A percentile compares a stretch with the other conserved stretches of the same genome.
Evolutionary conservation across 35 echinoderm and acorn worm species (phyloP).

Genomic region (Ophioderma brevispina): DNA sequence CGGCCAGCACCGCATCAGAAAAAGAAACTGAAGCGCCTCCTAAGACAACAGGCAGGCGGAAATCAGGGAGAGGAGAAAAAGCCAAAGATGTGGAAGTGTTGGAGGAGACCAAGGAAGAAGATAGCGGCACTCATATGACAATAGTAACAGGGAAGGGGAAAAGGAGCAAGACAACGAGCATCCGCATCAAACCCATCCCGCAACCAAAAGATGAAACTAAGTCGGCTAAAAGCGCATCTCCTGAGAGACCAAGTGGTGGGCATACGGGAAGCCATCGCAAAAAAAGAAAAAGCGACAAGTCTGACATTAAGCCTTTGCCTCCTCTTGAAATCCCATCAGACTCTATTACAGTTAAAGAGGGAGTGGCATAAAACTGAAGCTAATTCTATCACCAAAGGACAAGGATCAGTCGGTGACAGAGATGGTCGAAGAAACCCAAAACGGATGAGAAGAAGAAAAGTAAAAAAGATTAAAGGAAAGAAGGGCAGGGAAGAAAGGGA

Average conservation of each 20-base stretch:
- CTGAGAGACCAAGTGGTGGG: not conserved
- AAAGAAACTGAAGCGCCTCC: not conserved
- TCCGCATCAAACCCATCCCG: conserved; percentile 34
- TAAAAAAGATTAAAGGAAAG: not conserved
- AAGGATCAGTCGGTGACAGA: not conserved
- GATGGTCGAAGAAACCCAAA: not conserved
- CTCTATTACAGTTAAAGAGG: conserved; percentile 36
- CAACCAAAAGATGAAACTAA: conserved; percentile 3
- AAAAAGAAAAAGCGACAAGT: conserved; percentile 21
- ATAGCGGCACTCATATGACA: not conserved
- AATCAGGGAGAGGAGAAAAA: not conserved
- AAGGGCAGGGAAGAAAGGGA: conserved; percentile 6
- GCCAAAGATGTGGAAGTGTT: not conserved
- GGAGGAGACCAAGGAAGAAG: not conserved
- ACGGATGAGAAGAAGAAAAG: not conserved
- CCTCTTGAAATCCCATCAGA: not conserved
- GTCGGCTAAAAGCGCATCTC: not conserved
- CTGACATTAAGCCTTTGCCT: not conserved
- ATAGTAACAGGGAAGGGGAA: not conserved
- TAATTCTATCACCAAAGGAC: conserved; percentile 54
- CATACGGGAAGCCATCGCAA: not conserved
- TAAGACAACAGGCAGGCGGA: not conserved
- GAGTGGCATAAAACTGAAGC: conserved; percentile 49
- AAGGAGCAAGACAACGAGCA: not conserved
- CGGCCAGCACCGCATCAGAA: not conserved